Percentiles rank a stretch among this genome's conserved stretches.
phyloP scores from a whole-genome alignment of 2,888 invertebrate genomes.

The Xestia sexstrigata region DNA sequence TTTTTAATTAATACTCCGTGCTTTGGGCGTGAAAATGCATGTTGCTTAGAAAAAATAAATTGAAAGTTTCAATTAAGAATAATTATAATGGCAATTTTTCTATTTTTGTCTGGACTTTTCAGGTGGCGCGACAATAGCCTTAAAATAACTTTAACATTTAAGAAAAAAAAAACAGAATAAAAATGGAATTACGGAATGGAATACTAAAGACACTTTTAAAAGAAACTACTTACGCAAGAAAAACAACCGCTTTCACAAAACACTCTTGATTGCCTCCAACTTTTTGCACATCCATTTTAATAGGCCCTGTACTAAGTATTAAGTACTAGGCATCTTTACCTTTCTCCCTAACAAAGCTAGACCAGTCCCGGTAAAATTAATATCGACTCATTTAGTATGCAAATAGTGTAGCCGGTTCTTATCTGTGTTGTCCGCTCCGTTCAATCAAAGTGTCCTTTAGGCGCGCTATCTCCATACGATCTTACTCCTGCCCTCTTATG shows the following conservation, averaged over 20 bases:
- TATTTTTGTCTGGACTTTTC: conserved; percentile 23
- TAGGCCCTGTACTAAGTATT: conserved; percentile 56
- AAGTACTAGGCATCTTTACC: conserved; percentile 57
- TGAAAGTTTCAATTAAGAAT: conserved; percentile 49
- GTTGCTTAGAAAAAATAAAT: conserved; percentile 39
- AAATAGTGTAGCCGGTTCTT: conserved; percentile 84
- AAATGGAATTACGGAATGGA: background rate
- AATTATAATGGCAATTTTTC: conserved; percentile 9
- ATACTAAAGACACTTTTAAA: background rate
- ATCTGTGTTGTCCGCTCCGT: conserved; percentile 87
- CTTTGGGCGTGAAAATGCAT: conserved; percentile 62
- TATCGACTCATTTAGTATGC: conserved; percentile 89
- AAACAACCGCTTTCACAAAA: conserved; percentile 23
- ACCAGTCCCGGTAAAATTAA: conserved; percentile 83
- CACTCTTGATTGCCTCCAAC: conserved; percentile 36
- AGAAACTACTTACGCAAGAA: background rate
- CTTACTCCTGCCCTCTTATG: conserved; percentile 79
- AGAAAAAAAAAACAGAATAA: background rate
- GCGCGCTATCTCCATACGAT: conserved; percentile 82
- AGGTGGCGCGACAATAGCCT: background rate
- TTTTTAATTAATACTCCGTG: conserved; percentile 66
- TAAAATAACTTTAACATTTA: background rate
- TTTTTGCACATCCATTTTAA: conserved; percentile 59
- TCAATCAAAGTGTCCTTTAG: conserved; percentile 90
- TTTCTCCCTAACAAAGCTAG: conserved; percentile 69